Evolutionary conservation across 2,888 invertebrate genomes (phyloP).

Genomic region (Leucania comma): DNA sequence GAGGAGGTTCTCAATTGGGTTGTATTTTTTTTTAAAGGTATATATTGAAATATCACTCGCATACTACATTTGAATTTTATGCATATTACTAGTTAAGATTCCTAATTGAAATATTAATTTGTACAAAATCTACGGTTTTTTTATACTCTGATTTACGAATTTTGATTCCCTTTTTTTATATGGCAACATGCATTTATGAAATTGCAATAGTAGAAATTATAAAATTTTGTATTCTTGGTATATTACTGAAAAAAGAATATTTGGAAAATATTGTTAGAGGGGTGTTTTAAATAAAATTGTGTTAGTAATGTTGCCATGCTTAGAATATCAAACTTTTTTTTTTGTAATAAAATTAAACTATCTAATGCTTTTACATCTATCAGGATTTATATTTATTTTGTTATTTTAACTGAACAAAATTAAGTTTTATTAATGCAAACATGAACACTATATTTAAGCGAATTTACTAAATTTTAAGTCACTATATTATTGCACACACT

Average conservation of each 20-base stretch:
- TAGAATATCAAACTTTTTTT: slow-evolving; percentile 28
- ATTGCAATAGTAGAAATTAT: not conserved
- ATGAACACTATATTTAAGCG: slow-evolving; percentile 62
- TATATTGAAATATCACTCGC: slow-evolving; percentile 25
- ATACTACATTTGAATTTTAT: slow-evolving; percentile 44
- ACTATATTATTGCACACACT: slow-evolving; percentile 56
- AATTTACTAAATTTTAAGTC: slow-evolving; percentile 71
- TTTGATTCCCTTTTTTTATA: slow-evolving; percentile 40
- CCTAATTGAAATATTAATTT: slow-evolving; percentile 56
- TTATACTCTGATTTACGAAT: slow-evolving; percentile 40
- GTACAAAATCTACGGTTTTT: slow-evolving; percentile 58
- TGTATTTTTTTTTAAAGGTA: no score
- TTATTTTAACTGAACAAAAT: slow-evolving; percentile 26
- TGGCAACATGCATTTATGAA: slow-evolving; percentile 60
- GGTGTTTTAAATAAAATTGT: not conserved
- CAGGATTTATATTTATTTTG: slow-evolving; percentile 48
- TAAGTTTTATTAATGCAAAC: slow-evolving; percentile 21
- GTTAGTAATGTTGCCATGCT: slow-evolving; percentile 55
- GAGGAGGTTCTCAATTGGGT: no score
- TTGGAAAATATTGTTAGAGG: not conserved
- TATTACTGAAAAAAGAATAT: not conserved
- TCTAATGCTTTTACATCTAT: slow-evolving; percentile 29
- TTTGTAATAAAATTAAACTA: slow-evolving; percentile 7
- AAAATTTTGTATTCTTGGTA: not conserved
- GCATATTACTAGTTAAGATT: slow-evolving; percentile 63